Evolutionary conservation across 2,113 vertebrate genomes (phyloP).

Genomic region (Centropristis striata): DNA sequence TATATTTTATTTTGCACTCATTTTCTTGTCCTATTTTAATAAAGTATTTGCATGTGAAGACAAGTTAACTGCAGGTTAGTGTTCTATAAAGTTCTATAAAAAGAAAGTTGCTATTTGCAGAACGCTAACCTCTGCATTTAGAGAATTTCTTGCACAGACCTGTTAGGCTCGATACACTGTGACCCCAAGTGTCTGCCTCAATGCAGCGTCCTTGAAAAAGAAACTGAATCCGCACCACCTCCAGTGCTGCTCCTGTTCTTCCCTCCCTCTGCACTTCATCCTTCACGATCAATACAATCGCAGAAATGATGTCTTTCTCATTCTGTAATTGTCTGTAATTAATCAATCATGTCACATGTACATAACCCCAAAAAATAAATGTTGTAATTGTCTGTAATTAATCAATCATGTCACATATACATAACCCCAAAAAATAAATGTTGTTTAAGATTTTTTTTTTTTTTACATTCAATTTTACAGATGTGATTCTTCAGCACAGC

Average conservation of each 20-base stretch:
- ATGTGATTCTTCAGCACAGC: conserved; percentile 19
- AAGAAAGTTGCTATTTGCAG: not conserved
- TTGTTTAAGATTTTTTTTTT: not conserved
- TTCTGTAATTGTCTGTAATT: conserved; percentile 1
- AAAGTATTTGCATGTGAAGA: not conserved
- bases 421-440: not conserved
- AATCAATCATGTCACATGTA: not conserved
- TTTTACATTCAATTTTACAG: not conserved
- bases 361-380: not conserved
- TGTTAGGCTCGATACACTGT: conserved; percentile 38
- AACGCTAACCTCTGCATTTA: conserved; percentile 31
- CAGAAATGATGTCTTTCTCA: not conserved
- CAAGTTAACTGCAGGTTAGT: not conserved
- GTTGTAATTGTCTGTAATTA: conserved; percentile 3
- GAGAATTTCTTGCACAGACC: conserved; percentile 33
- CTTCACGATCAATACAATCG: conserved; percentile 17
- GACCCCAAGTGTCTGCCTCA: conserved; percentile 28
- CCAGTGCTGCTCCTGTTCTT: conserved; percentile 9
- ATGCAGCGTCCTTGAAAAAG: conserved; percentile 61
- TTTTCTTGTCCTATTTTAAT: not conserved
- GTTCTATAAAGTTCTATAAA: not conserved
- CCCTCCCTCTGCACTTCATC: conserved; percentile 22
- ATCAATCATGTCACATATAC: not conserved
- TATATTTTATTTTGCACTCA: not conserved
- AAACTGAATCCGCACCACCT: conserved; percentile 51